A percentile compares a stretch with the other conserved stretches of the same genome.
Evolutionary conservation across 2,113 vertebrate genomes (phyloP).

Genomic region (Protomyctophum bolini): DNA sequence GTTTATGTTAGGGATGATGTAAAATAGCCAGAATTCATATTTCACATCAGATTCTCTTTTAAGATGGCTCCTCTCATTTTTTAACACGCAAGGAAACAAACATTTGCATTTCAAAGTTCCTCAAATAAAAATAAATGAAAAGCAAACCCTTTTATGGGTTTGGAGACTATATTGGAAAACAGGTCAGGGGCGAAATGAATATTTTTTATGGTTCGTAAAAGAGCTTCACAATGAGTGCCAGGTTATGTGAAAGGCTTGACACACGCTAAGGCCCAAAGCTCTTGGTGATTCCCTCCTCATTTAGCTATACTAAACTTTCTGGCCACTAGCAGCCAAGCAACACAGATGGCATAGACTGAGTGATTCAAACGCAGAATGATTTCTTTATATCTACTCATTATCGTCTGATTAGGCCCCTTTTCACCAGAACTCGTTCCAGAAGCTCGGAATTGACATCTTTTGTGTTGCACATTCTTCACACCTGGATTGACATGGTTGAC

Average conservation of each 20-base stretch:
- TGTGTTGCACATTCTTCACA: slow-evolving; percentile 8
- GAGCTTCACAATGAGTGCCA: slow-evolving; percentile 70
- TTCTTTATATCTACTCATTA: slow-evolving; percentile 62
- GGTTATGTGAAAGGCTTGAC: slow-evolving; percentile 69
- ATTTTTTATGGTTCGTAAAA: slow-evolving; percentile 76
- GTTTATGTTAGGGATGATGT: slow-evolving; percentile 78
- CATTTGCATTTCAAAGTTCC: slow-evolving; percentile 81
- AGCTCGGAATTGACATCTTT: slow-evolving; percentile 7
- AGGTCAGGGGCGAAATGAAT: slow-evolving; percentile 66
- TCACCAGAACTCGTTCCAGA: slow-evolving; percentile 20
- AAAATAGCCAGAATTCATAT: slow-evolving; percentile 78
- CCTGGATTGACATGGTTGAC: not conserved
- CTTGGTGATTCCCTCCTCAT: slow-evolving; percentile 52
- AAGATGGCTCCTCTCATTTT: slow-evolving; percentile 61
- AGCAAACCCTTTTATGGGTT: slow-evolving; percentile 75
- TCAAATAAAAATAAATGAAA: slow-evolving; percentile 76
- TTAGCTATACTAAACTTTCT: slow-evolving; percentile 32
- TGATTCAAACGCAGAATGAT: slow-evolving; percentile 45
- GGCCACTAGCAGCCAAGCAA: slow-evolving; percentile 47
- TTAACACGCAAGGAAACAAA: slow-evolving; percentile 70
- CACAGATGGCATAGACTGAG: slow-evolving; percentile 38
- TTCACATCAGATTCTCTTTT: slow-evolving; percentile 72
- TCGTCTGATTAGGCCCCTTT: slow-evolving; percentile 51
- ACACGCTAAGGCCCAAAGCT: slow-evolving; percentile 52
- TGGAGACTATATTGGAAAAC: slow-evolving; percentile 77